Conservation (phyloP, 2,888 invertebrate species). For the Apocheima hispidaria region DNA sequence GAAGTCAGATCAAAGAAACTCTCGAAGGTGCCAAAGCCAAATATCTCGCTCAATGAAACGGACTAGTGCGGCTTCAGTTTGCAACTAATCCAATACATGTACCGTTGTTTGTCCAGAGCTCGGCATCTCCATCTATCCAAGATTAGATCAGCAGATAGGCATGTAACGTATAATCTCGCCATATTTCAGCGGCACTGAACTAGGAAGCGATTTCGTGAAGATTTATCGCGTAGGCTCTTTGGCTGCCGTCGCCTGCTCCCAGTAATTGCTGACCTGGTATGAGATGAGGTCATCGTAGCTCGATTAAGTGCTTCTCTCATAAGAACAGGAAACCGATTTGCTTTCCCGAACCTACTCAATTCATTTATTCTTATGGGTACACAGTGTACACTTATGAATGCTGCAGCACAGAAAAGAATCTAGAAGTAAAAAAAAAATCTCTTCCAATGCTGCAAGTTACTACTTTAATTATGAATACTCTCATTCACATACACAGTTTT, state of each 20-base stretch:
- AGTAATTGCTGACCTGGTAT: constrained; percentile 23
- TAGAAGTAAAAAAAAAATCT: too few relatives aligned
- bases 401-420: too few relatives aligned
- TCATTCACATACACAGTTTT: too few relatives aligned
- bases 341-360: too few relatives aligned
- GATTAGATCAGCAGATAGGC: constrained; percentile 48
- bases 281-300: constrained; percentile 15
- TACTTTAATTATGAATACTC: too few relatives aligned
- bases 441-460: too few relatives aligned
- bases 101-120: constrained; percentile 24
- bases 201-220: constrained; percentile 70
- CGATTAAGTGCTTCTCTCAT: constrained; percentile 7
- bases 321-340: background rate
- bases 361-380: too few relatives aligned
- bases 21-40: constrained; percentile 1
- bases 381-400: too few relatives aligned
- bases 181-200: constrained; percentile 72
- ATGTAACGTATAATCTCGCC: constrained; percentile 62
- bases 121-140: constrained; percentile 44
- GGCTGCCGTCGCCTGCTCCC: constrained; percentile 9
- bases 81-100: constrained; percentile 9
- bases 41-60: background rate
- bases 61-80: background rate
- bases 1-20: background rate
- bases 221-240: constrained; percentile 63